Base-by-base conservation (phyloP, 2,113 vertebrate genomes). In the Stigmatopora argus region DNA sequence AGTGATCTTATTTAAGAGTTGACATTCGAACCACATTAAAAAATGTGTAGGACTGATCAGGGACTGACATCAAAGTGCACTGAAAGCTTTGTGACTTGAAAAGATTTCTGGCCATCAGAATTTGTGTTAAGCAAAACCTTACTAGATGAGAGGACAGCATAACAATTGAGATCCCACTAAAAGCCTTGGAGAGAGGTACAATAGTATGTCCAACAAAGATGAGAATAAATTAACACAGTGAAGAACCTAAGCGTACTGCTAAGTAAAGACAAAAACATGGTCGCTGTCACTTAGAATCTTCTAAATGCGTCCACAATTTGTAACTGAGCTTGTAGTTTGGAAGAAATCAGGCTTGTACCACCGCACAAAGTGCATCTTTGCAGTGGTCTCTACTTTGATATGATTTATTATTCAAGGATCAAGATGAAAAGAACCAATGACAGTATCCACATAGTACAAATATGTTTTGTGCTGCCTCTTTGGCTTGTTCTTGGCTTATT, bases 201-300 rank as follows among this genome's bases (percentile, higher is more conserved):
- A 81, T 75, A 70, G 62, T 69, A 70, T 78, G 72, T 79, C 72
- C 71, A 75, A 85, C 83, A 83, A 87, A 81, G 64, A 67, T 26
- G 60, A 86, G 62, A 80, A 87, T 86, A 84, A 56, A 84, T 84
- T 84, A 62, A 85, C 77, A 65, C 38, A 47, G 65, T 63, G 76
- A 73, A 84, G 67, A 85, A 66, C 62, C 45, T 9, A 34, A 35
- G 67, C 71, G 55, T 45, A 58, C 48, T 7, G 47, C 70, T 82
- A 86, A 84, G 80, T 83, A 80, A 81, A 83, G 73, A 74, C 71
- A n/a, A n/a, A 70, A 79, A 85, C 84, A 86, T 64, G 81, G 71
- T 75, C 55, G 77, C 77, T 86, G 87, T 84, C 87, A 87, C 84
- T 85, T 84, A 71, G 48, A 67, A 84, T 86, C 76, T 82, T 65